These are phyloP conservation scores for Falcunculus frontatus DNA, from an alignment of 2,113 vertebrate genomes.

Conservation along the genomic window DNA sequence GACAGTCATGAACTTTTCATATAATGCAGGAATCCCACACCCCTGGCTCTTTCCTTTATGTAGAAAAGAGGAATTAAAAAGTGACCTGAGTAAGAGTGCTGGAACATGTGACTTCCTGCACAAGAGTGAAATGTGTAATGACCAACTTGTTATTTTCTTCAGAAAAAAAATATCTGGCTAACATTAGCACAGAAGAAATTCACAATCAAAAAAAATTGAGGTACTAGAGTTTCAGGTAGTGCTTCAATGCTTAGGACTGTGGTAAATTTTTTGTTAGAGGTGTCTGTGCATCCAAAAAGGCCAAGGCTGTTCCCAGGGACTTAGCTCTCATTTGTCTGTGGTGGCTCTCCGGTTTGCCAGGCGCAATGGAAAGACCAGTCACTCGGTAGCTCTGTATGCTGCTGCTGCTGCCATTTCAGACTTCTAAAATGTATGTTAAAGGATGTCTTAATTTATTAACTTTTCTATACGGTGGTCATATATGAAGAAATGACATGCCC, in stretches of 20 bases:
- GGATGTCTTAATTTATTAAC: not conserved
- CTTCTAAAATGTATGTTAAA: not conserved
- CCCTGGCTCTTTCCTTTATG: not conserved
- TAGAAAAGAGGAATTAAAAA: not conserved
- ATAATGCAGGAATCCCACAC: not conserved
- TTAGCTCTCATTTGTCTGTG: accelerated
- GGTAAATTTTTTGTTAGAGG: not conserved
- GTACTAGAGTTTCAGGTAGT: not conserved
- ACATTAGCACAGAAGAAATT: not conserved
- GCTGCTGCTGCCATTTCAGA: not conserved
- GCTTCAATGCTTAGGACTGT: not conserved
- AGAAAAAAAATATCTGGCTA: not conserved
- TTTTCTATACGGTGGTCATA: not conserved
- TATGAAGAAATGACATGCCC: not conserved
- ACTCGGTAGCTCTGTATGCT: not conserved
- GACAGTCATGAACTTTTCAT: not conserved
- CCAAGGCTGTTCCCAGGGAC: not conserved
- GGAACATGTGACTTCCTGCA: not conserved
- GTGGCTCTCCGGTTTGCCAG: not conserved
- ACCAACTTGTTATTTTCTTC: not conserved
- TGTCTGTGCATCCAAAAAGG: not conserved
- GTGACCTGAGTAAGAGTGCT: not conserved
- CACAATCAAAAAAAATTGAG: not conserved
- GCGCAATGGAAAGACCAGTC: not conserved
- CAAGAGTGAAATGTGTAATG: not conserved